Evolutionary conservation across 1,140 invertebrate genomes (phyloP).

Genomic region (Drosophila suzukii): DNA sequence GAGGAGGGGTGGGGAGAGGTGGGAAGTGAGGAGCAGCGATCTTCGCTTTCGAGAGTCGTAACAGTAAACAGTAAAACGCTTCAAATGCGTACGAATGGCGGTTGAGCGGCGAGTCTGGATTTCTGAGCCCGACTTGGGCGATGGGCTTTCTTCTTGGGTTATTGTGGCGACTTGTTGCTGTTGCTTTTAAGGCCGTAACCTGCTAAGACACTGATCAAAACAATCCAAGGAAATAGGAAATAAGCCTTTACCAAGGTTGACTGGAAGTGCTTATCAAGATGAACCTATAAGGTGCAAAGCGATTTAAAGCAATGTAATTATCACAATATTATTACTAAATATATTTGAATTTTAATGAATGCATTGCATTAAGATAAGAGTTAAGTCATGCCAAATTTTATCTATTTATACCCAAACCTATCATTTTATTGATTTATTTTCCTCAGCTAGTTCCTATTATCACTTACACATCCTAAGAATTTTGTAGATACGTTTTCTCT

Average conservation of each 20-base stretch:
- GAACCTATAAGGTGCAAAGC: too few relatives aligned
- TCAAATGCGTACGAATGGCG: constrained; percentile 61
- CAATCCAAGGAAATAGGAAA: not conserved
- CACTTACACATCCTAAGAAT: not conserved
- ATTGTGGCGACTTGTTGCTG: constrained; percentile 9
- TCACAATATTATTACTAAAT: too few relatives aligned
- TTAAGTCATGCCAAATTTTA: too few relatives aligned
- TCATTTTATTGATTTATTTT: too few relatives aligned
- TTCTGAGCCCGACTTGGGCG: constrained; percentile 25
- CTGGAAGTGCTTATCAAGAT: too few relatives aligned
- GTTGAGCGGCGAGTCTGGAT: constrained; percentile 30
- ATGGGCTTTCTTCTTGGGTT: constrained; percentile 34
- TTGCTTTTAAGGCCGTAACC: constrained; percentile 27
- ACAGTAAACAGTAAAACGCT: constrained; percentile 70
- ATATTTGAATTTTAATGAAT: too few relatives aligned
- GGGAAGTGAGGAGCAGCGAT: constrained; percentile 38
- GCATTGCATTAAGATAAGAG: too few relatives aligned
- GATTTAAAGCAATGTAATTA: too few relatives aligned
- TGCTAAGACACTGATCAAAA: constrained; percentile 25
- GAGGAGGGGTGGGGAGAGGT: constrained; percentile 9
- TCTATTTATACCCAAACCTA: too few relatives aligned
- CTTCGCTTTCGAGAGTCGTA: constrained; percentile 69
- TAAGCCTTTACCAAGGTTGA: too few relatives aligned
- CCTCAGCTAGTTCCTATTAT: too few relatives aligned
- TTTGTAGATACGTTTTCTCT: not conserved